These are phyloP conservation scores for Blennius ocellaris DNA, from an alignment of 2,113 vertebrate genomes.

Conservation along the genomic window DNA sequence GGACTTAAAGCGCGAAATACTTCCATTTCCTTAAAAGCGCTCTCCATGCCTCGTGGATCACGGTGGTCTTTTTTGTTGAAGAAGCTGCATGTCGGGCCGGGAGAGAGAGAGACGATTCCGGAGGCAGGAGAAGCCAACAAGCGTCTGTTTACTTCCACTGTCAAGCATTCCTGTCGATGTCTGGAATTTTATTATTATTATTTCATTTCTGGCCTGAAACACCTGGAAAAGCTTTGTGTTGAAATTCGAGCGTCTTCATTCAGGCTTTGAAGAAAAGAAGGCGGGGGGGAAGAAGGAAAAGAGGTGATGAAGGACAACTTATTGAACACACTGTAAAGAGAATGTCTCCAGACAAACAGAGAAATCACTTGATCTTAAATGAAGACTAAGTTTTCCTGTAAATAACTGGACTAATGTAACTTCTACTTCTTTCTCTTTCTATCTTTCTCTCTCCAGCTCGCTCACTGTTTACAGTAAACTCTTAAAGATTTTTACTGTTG, in stretches of 20 bases:
- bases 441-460: conserved; percentile 64
- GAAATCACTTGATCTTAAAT: conserved; percentile 63
- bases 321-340: conserved; percentile 44
- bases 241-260: neutral
- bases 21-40: conserved; percentile 64
- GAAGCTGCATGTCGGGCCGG: conserved; percentile 54
- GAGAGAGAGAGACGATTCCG: conserved; percentile 36
- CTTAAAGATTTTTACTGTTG: conserved; percentile 92
- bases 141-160: conserved; percentile 84
- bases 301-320: conserved; percentile 1
- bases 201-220: conserved; percentile 10
- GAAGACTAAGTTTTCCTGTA: conserved; percentile 71
- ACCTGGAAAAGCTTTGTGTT: conserved; percentile 1
- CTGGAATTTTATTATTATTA: conserved; percentile 64
- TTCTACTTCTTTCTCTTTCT: conserved; percentile 19
- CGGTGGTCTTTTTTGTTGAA: conserved; percentile 59
- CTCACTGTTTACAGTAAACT: conserved; percentile 97
- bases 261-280: neutral
- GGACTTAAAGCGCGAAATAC: conserved; percentile 47
- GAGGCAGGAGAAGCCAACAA: conserved; percentile 71
- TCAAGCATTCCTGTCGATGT: conserved; percentile 83
- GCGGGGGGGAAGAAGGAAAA: neutral
- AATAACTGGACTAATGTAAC: conserved; percentile 83
- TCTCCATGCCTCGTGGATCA: conserved; percentile 61
- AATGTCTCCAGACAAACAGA: conserved; percentile 68